A percentile compares a stretch with the other conserved stretches of the same genome.
Evolutionary conservation across 2,113 vertebrate species (phyloP).

Genomic region (Phaethornis superciliosus): DNA sequence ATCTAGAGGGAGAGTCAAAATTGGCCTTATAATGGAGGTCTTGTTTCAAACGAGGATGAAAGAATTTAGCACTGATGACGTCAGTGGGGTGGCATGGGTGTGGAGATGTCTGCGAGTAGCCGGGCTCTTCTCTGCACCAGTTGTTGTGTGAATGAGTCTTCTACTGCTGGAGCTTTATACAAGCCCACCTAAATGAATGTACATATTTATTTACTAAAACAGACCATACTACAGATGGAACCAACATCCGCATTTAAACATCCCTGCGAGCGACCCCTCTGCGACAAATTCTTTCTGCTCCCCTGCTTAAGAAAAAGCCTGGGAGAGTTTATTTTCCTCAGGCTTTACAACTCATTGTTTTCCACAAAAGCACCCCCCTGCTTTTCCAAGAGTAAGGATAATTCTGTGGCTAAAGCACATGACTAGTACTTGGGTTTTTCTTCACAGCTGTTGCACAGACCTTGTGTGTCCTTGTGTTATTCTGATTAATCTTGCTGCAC

Average conservation of each 20-base stretch:
- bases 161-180: conserved; percentile 16
- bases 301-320: conserved; percentile 7
- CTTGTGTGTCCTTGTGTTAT: conserved; percentile 35
- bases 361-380: conserved; percentile 45
- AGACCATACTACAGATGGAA: conserved; percentile 23
- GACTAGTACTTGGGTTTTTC: conserved; percentile 32
- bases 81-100: neutral
- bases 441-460: conserved; percentile 56
- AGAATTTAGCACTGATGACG: conserved; percentile 30
- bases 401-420: conserved; percentile 55
- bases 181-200: conserved; percentile 25
- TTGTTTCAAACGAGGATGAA: conserved; percentile 49
- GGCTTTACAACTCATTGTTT: conserved; percentile 64
- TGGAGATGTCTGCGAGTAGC: neutral
- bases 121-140: neutral
- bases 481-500: conserved; percentile 17
- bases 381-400: conserved; percentile 49
- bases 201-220: conserved; percentile 52
- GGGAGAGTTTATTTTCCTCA: conserved; percentile 48
- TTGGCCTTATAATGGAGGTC: conserved; percentile 29
- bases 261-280: neutral
- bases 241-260: neutral
- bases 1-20: conserved; percentile 22
- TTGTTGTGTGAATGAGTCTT: conserved; percentile 30
- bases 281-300: neutral